Evolutionary conservation across 53 echinoderm and acorn worm genomes (phyloP), one percentile per base, ranked within the genome.

Genomic region (Echinarachnius parma): DNA sequence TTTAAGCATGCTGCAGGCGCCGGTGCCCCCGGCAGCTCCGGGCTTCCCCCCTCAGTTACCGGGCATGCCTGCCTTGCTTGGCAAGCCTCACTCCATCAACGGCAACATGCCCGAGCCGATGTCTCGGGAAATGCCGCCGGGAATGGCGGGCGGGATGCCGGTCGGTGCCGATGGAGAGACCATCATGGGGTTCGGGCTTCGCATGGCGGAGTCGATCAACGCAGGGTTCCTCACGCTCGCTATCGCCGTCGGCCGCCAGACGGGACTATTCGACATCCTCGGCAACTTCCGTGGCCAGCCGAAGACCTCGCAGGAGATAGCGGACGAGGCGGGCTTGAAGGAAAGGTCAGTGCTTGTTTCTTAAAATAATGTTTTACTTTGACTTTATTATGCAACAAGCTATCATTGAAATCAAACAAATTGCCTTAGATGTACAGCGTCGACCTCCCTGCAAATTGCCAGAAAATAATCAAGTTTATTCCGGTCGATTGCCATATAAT

Each of bases 221-320:
- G 75, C 81, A 9, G 89, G 89, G 11, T 94, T 94, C 47, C 74
- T 94, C 9, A 78, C 84, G 18, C 42, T 94, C 30, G 84, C 89
- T 9, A 68, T 94, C 9, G 94, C 94, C 2, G 87, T 89, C 56
- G 94, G 94, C 26, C 80, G 84, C 24, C 84, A 90, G 46, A 90
- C 90, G 9, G 94, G 94, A 46, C 66, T 94, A 47, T 90, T 94
- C 77, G 63, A 83, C 8, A 81, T 53, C 29, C 50, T 94, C 46
- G 87, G 77, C 2, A 61, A 79, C 37, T 94, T 90, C 36, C 81
- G 75, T 27, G 92, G 92, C 5, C 77, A 60, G 34, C 88, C 98
- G 11, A 98, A 88, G 60, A 92, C 98, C 14, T 98, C 88, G 10
- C 80, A 82, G 62, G 98, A 98, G 80, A 98, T 98, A 5, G 91